Evolutionary conservation across 2,888 invertebrate species (phyloP), one percentile per base, ranked within the genome.

Genomic region (Kuschelorhynchus macadamiae): DNA sequence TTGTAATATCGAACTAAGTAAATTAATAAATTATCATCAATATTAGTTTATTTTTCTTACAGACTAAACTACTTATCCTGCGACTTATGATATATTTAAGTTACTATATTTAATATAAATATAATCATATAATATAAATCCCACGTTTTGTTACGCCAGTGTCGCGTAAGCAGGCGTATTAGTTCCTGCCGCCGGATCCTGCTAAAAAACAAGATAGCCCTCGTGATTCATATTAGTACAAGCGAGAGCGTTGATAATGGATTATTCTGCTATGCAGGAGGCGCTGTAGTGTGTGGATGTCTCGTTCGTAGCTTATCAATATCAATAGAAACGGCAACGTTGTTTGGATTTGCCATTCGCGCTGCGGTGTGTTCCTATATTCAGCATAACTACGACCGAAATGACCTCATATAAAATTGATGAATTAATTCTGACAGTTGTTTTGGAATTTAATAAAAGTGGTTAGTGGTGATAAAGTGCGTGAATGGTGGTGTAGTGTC

Each of bases 401-500:
- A 82, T 83, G 83, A 83, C 81, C 81, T 81, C 82, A 81, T 81
- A 77, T 77, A 78, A 76, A 80, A 80, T 80, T 79, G 78, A 79
- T 75, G 80, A 78, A 79, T 80, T 79, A 78, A 79, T 79, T 79
- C 76, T 80, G 79, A 80, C 80, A 78, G 76, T 79, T 77, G 76
- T 78, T 78, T 78, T 53, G 53, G 56, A 59, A 39, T 52, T 62
- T 53, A 53, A 53, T 32, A 52, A 33, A 32, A 71, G 57, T 66
- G 70, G 62, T 61, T 68, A 52, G 68, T 72, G 71, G 69, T 60
- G 71, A 46, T 63, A 30, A 47, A 60, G 71, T 70, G 71, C 65
- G 55, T 36, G 64, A 49, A 59, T 61, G 60, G 70, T 72, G 63
- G 67, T 63, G 70, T 52, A 64, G 64, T 72, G 72, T 66, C 56